Base-by-base conservation (phyloP, 2,888 invertebrate species). In the Drosophila recens region DNA sequence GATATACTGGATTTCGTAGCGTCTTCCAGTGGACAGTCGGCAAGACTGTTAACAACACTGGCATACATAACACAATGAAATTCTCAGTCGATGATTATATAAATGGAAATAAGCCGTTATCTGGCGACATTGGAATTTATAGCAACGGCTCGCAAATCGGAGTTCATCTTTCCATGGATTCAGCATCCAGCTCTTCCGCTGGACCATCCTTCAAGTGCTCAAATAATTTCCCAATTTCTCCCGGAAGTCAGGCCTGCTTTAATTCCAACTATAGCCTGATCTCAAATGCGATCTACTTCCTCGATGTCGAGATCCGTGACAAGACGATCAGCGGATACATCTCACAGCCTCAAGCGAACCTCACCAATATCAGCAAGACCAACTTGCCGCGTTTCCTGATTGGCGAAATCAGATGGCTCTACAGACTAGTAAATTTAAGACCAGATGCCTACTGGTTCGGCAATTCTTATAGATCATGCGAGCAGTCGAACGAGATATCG, bases 231-330 rank as follows among this genome's bases (percentile, higher is more conserved):
- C 38, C 38, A n/a, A n/a, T n/a, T 6, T 11, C 4, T n/a, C 38
- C 13, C 5, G 38, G 38, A 38, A 38, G 38, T 38, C 38, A 38
- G 13, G 38, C 38, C n/a, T 38, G 38, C n/a, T 38, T 17, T 0
- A 63, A 51, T 23, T 15, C 36, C 30, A 40, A 57, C 15, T 63
- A 38, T 38, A 33, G 11, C 3, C 23, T 68, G 27, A 34, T 49
- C 11, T n/a, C 42, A 6, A 63, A 68, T 40, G 63, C 40, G 2
- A 68, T 63, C 4, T 68, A 63, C 36, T 64, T 20, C 40, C 33
- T 68, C 5, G 67, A 68, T 64, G 57, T 68, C 11, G 67, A 68
- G 23, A 45, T 68, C 4, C 13, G n/a, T 0, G 23, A 43, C 4
- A 34, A 10, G 0, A 52, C 34, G 13, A 20, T 63, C 5, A 30